These are phyloP conservation scores for Andrena dorsata DNA, from an alignment of 2,888 invertebrate species.

Conservation along the genomic window DNA sequence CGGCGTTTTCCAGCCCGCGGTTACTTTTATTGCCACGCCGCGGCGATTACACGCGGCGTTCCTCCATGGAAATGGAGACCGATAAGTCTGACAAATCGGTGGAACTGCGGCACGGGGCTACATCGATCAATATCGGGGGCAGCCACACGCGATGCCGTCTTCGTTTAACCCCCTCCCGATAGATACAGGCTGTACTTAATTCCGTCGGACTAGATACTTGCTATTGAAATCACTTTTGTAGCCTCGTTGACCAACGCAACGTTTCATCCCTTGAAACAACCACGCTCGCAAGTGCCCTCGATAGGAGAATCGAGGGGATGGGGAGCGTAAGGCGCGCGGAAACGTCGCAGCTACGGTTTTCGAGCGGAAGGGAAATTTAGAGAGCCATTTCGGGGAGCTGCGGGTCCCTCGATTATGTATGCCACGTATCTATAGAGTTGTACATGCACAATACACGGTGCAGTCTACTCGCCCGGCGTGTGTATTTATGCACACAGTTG, in stretches of 20 bases:
- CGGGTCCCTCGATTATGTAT: conserved; percentile 46
- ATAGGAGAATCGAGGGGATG: background rate
- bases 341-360: conserved; percentile 5
- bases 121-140: conserved; percentile 27
- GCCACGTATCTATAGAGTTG: conserved; percentile 38
- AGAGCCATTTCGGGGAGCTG: conserved; percentile 13
- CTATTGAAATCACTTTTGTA: no score
- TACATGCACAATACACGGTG: conserved; percentile 14
- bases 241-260: background rate
- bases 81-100: conserved; percentile 42
- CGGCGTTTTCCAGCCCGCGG: background rate
- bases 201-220: no score
- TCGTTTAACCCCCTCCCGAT: no score
- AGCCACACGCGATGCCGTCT: no score
- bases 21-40: conserved; percentile 27
- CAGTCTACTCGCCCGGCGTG: conserved; percentile 31
- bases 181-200: no score
- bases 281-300: background rate
- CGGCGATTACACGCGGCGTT: conserved; percentile 13
- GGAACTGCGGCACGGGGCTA: conserved; percentile 4
- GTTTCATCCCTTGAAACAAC: background rate
- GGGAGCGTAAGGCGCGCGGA: conserved; percentile 1
- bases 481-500: conserved; percentile 51
- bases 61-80: conserved; percentile 17
- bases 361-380: conserved; percentile 37